Evolutionary conservation across 1,140 invertebrate genomes (phyloP).

Genomic region (Portunus trituberculatus): DNA sequence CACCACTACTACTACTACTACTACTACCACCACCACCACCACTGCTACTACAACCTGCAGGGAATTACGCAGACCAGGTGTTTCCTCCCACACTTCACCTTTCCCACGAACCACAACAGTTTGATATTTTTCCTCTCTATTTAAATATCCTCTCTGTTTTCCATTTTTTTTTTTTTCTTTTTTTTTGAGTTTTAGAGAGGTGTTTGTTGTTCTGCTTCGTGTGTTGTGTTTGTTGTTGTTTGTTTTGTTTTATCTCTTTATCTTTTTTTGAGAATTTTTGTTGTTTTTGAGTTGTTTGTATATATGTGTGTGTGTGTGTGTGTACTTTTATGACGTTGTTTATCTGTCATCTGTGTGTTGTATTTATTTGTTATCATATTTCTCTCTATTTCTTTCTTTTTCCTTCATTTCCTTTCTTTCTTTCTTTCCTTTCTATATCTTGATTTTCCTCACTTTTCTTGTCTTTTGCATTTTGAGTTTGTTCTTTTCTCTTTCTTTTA

Average conservation of each 20-base stretch:
- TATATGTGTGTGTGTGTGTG: conserved; percentile 41
- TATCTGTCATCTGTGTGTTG: no score
- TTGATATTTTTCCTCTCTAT: no score
- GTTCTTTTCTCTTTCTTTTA: background rate
- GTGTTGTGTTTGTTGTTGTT: no score
- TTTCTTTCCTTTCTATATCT: background rate
- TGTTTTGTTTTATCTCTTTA: no score
- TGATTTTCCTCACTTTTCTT: background rate
- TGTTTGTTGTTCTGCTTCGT: background rate
- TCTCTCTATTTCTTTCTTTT: background rate
- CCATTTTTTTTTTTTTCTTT: no score
- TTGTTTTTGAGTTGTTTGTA: conserved; percentile 27
- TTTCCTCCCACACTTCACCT: no score
- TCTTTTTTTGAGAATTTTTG: background rate
- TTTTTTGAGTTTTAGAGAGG: background rate
- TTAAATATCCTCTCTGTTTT: no score
- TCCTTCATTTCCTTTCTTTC: background rate
- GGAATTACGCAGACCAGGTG: no score
- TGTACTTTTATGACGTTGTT: background rate
- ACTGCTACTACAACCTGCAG: no score
- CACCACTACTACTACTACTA: no score
- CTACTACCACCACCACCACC: no score
- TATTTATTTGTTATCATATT: background rate
- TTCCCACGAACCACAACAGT: no score
- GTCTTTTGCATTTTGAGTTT: background rate